Evolutionary conservation across 2,113 vertebrate genomes (phyloP), one percentile per base, ranked within the genome.

Genomic region (Miniopterus natalensis): DNA sequence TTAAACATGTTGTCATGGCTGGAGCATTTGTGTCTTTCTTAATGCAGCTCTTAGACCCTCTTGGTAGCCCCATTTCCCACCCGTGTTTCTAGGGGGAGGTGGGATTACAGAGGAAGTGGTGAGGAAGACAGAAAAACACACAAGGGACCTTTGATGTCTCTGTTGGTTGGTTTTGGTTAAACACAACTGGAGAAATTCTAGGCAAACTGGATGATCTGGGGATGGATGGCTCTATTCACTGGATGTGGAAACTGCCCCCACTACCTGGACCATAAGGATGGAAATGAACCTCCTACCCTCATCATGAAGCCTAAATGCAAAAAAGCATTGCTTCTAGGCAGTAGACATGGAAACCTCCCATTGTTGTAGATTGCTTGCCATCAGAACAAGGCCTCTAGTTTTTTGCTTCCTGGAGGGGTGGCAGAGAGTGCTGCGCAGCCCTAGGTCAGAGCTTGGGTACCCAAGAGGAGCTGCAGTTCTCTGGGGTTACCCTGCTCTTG

Each of bases 321-420:
- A 23, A 6, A 70, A 11, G 8, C 1, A 7, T 14, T 47, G 77
- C 73, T 87, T 14, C 31, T 63, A 3, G 27, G 49, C 7, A 15
- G 88, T 87, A 88, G 80, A 84, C 75, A 90, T 77, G 40, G 95
- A 71, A 91, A 93, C 87, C 17, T 63, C 25, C 29, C 68, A 51
- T 61, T 81, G 61, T 55, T 74, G 57, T 71, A 75, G 59, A 65
- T 27, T 23, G 36, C 23, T 71, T 27, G 3, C 31, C 63, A 55
- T 15, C 7, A 51, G 63, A 84, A 84, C 27, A 77, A 40, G 91
- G 27, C 8, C 61, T 13, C 13, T 81, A 57, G 79, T 17, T 55
- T 65, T 73, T 65, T 70, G 51, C 59, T 36, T 66, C 14, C 42
- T 3, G 5, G 10, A 55, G 45, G 59, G 40, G 15, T 29, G 23